Percentiles rank a stretch among this genome's conserved stretches.
Conservation (phyloP, 2,888 invertebrate species). For the Folsomia manolachei region DNA sequence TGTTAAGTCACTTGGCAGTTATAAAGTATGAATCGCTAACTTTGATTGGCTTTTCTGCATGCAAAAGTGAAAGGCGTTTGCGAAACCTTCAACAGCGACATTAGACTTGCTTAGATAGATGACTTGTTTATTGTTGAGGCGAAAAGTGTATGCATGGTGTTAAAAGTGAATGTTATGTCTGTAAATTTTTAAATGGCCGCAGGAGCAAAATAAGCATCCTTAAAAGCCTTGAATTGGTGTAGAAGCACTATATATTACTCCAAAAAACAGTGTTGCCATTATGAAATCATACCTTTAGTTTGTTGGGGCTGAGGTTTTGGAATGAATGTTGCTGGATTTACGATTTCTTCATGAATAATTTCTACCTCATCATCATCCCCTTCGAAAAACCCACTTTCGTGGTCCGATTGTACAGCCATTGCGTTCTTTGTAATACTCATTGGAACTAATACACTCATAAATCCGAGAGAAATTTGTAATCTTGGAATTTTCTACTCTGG, state of each 20-base stretch:
- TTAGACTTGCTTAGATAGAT: neutral
- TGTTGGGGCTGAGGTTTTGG: slow-evolving; percentile 6
- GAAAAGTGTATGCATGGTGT: neutral
- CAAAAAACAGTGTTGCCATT: neutral
- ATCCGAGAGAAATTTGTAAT: neutral
- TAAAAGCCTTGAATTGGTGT: neutral
- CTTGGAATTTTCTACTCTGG: neutral
- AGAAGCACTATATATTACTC: neutral
- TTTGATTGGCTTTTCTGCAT: neutral
- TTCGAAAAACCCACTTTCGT: slow-evolving; percentile 82
- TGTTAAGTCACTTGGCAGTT: neutral
- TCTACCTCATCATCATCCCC: slow-evolving; percentile 60
- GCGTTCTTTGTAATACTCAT: slow-evolving; percentile 36
- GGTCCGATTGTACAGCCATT: slow-evolving; percentile 66
- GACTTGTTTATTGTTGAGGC: neutral
- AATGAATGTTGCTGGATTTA: slow-evolving; percentile 40
- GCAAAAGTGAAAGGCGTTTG: slow-evolving; percentile 19
- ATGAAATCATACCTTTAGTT: neutral
- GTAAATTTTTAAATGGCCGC: too few species aligned
- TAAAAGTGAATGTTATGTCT: neutral
- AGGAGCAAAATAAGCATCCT: neutral
- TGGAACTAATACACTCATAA: slow-evolving; percentile 6
- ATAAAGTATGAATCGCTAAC: neutral
- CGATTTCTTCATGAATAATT: slow-evolving; percentile 50
- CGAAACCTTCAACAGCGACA: slow-evolving; percentile 9